These are phyloP conservation scores for Dendropsophus ebraccatus DNA, from an alignment of 2,113 vertebrate genomes.

Conservation along the genomic window DNA sequence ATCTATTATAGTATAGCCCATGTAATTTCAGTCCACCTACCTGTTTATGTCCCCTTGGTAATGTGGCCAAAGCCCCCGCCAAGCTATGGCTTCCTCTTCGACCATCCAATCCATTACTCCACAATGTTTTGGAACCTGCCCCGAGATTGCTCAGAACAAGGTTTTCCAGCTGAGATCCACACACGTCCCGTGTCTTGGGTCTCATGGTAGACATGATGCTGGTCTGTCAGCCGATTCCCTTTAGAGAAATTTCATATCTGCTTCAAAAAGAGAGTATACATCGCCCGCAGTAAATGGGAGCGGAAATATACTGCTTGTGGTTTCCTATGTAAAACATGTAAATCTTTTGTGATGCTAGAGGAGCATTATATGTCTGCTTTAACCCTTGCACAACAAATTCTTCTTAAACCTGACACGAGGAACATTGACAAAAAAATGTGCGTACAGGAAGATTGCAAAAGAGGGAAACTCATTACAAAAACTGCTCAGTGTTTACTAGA, in stretches of 20 bases:
- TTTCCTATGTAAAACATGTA: constrained; percentile 71
- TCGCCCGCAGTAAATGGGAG: constrained; percentile 55
- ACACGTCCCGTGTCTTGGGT: constrained; percentile 68
- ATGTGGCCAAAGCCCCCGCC: constrained; percentile 67
- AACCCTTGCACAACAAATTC: constrained; percentile 22
- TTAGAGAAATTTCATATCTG: constrained; percentile 59
- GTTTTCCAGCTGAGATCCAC: constrained; percentile 53
- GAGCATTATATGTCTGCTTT: neutral
- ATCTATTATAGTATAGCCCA: neutral
- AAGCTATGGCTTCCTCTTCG: constrained; percentile 70
- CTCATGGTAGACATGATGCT: constrained; percentile 77
- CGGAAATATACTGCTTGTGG: constrained; percentile 75
- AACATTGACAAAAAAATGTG: neutral
- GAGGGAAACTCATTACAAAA: neutral
- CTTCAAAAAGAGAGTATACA: constrained; percentile 57
- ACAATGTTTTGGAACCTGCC: constrained; percentile 66
- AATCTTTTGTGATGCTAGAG: constrained; percentile 62
- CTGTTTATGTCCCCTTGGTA: constrained; percentile 77
- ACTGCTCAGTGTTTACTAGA: too few species aligned
- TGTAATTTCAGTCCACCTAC: constrained; percentile 70
- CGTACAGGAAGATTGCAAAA: neutral
- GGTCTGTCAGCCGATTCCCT: neutral
- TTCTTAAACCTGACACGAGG: neutral
- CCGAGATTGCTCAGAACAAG: constrained; percentile 21
- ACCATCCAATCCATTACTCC: constrained; percentile 66